Evolutionary conservation across 2,113 vertebrate species (phyloP).

Genomic region (Entelurus aequoreus): DNA sequence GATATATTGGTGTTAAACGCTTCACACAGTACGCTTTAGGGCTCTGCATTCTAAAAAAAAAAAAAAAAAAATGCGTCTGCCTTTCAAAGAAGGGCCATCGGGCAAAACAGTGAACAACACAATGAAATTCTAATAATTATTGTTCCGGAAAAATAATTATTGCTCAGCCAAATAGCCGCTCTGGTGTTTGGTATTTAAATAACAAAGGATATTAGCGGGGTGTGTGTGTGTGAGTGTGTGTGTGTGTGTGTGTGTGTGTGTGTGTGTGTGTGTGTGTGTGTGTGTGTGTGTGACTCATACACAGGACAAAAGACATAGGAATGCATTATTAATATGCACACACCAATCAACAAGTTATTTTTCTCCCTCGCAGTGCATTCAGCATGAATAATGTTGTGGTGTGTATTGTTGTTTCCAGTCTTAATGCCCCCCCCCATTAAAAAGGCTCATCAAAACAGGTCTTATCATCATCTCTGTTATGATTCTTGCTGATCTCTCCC

Average conservation of each 20-base stretch:
- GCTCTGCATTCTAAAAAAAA: slow-evolving; percentile 55
- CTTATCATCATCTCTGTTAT: slow-evolving; percentile 45
- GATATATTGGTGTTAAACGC: slow-evolving; percentile 61
- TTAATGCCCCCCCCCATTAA: slow-evolving; percentile 25
- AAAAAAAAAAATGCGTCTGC: not conserved
- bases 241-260: not conserved
- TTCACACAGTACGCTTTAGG: slow-evolving; percentile 49
- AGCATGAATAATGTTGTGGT: slow-evolving; percentile 8
- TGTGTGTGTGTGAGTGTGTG: slow-evolving; percentile 13
- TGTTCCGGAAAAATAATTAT: slow-evolving; percentile 69
- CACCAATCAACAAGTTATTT: not conserved
- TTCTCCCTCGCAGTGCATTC: slow-evolving; percentile 11
- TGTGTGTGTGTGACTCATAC: slow-evolving; percentile 13
- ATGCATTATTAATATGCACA: not conserved
- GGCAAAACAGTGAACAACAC: slow-evolving; percentile 64
- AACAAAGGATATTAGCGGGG: slow-evolving; percentile 52
- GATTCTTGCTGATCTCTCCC: slow-evolving; percentile 26
- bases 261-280: not conserved
- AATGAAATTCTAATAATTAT: slow-evolving; percentile 71
- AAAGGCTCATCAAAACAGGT: slow-evolving; percentile 48
- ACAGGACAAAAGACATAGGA: slow-evolving; percentile 7
- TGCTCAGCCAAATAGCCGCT: slow-evolving; percentile 58
- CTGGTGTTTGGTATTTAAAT: slow-evolving; percentile 61
- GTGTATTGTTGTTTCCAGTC: slow-evolving; percentile 38
- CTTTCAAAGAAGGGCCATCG: slow-evolving; percentile 57